Conservation (phyloP, 2,797 vertebrate species). For the Trichosurus vulpecula region DNA sequence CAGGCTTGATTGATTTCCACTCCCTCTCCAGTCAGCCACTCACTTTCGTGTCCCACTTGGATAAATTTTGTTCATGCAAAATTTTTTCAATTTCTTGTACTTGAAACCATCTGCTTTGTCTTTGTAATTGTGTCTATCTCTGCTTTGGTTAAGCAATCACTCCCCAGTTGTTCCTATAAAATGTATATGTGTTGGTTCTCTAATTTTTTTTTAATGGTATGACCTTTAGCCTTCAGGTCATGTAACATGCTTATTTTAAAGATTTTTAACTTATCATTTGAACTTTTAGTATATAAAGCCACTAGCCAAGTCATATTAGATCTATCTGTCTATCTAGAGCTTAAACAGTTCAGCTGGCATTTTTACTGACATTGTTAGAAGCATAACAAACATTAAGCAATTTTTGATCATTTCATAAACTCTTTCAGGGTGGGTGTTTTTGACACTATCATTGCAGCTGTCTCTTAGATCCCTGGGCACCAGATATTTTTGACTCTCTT, state of each 20-base stretch:
- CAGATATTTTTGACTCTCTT: neutral
- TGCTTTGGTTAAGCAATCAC: neutral
- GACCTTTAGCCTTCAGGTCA: neutral
- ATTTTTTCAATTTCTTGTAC: neutral
- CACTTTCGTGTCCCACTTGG: neutral
- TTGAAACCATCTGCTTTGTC: neutral
- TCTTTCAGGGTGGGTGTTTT: neutral
- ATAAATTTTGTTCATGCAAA: neutral
- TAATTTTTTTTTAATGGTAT: neutral
- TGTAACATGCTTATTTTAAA: slow-evolving; percentile 5
- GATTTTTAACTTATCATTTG: slow-evolving; percentile 45
- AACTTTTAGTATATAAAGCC: slow-evolving; percentile 38
- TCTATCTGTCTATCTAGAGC: neutral
- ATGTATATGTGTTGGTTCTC: neutral
- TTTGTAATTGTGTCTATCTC: neutral
- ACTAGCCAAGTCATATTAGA: neutral
- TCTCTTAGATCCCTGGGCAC: slow-evolving; percentile 63
- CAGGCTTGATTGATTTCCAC: neutral
- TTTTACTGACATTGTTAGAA: slow-evolving; percentile 29
- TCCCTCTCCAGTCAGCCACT: neutral
- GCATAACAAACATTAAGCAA: neutral
- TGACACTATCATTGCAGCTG: slow-evolving; percentile 47
- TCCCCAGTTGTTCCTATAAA: neutral
- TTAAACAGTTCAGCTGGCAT: neutral
- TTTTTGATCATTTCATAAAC: neutral